phyloP scores from a whole-genome alignment of 92 coral and sea anemone species.

The Galaxea fascicularis region DNA sequence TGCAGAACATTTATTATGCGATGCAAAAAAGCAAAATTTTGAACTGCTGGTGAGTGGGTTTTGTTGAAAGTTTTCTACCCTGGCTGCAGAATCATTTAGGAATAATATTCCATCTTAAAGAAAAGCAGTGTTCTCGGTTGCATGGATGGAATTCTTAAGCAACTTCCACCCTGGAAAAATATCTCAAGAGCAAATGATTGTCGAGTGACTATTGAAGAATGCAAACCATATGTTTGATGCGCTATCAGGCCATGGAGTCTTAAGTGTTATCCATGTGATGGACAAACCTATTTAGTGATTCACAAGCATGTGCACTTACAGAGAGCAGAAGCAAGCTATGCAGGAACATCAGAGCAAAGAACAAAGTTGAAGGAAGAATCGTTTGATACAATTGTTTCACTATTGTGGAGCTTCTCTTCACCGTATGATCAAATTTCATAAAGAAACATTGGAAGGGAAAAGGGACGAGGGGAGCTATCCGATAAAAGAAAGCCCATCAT shows the following conservation, averaged over 20 bases:
- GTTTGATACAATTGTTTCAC: conserved; percentile 26
- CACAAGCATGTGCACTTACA: conserved; percentile 7
- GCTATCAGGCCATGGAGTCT: not conserved
- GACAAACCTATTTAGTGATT: not conserved
- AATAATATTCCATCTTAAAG: conserved; percentile 1
- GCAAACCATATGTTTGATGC: not conserved
- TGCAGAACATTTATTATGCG: conserved; percentile 2
- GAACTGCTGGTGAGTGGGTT: conserved; percentile 6
- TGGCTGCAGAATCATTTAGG: not conserved
- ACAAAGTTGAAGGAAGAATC: not conserved
- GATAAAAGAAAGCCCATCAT: conserved; percentile 6
- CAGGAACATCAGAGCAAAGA: not conserved
- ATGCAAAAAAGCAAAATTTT: not conserved
- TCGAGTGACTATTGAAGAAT: conserved; percentile 3
- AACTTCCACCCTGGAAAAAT: conserved; percentile 16
- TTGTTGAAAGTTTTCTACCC: conserved; percentile 11
- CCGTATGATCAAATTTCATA: conserved; percentile 44
- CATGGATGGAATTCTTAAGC: conserved; percentile 15
- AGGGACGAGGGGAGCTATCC: conserved; percentile 14
- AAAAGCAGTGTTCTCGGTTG: not conserved
- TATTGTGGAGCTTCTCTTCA: conserved; percentile 55
- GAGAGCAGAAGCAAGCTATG: conserved; percentile 12
- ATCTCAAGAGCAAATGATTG: conserved; percentile 8
- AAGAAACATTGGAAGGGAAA: conserved; percentile 28
- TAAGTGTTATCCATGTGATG: conserved; percentile 1